Evolutionary conservation across 2,113 vertebrate species (phyloP).

Genomic region (Amphiprion ocellaris): DNA sequence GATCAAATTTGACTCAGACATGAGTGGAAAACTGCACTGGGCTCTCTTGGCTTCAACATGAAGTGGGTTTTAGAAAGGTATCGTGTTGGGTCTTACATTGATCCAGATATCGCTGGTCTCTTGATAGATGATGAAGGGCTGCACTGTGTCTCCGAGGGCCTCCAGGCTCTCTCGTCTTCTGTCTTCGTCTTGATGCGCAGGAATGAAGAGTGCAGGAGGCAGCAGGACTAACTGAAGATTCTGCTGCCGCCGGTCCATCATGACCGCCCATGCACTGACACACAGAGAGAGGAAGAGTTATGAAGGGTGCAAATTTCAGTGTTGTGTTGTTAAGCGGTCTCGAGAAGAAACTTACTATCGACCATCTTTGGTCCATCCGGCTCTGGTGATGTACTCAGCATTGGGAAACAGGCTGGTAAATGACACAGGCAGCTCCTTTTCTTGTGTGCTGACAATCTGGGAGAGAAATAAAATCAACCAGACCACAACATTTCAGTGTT

Average conservation of each 20-base stretch:
- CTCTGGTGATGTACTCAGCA: conserved; percentile 92
- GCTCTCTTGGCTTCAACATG: too few species aligned
- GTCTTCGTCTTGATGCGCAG: conserved; percentile 81
- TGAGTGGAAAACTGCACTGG: background rate
- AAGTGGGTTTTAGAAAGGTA: background rate
- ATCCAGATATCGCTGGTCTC: conserved; percentile 95
- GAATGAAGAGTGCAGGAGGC: conserved; percentile 91
- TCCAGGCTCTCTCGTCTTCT: conserved; percentile 86
- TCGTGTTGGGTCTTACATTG: conserved; percentile 86
- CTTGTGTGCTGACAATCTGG: conserved; percentile 88
- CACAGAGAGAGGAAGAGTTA: conserved; percentile 20
- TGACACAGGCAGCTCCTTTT: conserved; percentile 91
- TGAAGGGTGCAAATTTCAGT: background rate
- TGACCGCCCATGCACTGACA: conserved; percentile 91
- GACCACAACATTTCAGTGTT: background rate
- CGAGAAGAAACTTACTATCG: conserved; percentile 85
- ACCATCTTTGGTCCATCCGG: conserved; percentile 94
- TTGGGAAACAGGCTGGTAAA: conserved; percentile 88
- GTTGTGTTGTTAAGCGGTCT: too few species aligned
- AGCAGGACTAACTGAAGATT: conserved; percentile 90
- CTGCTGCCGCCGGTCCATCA: conserved; percentile 94
- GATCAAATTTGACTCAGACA: background rate
- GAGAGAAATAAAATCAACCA: conserved; percentile 24
- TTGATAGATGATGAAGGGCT: conserved; percentile 92
- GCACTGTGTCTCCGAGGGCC: conserved; percentile 84